A percentile compares a stretch with the other conserved stretches of the same genome.
Conservation (phyloP, 1,140 invertebrate genomes). For the Yoshiicerus persimilis region DNA sequence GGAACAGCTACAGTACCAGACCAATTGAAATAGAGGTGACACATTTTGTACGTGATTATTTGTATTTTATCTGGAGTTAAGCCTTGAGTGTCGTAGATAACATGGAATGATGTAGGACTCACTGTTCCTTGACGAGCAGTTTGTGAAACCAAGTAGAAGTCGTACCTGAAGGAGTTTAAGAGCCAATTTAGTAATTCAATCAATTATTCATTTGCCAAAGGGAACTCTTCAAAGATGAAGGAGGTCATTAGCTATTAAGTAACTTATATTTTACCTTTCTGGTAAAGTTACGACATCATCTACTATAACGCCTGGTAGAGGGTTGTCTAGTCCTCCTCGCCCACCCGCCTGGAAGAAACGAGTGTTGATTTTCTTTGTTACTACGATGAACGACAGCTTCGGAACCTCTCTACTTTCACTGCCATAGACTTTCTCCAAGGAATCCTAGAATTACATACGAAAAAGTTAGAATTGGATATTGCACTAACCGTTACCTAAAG, state of each 20-base stretch:
- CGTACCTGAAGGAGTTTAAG: conserved; percentile 54
- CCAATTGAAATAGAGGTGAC: conserved; percentile 65
- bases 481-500: too few relatives aligned
- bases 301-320: conserved; percentile 77
- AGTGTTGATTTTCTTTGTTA: conserved; percentile 89
- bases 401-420: conserved; percentile 56
- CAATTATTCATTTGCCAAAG: neutral
- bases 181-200: neutral
- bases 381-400: conserved; percentile 74
- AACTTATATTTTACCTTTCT: conserved; percentile 68
- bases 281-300: conserved; percentile 73
- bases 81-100: conserved; percentile 57
- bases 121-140: conserved; percentile 62
- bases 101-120: conserved; percentile 62
- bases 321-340: conserved; percentile 65
- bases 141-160: conserved; percentile 63
- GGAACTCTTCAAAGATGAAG: too few relatives aligned
- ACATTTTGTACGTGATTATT: conserved; percentile 61
- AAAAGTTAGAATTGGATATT: neutral
- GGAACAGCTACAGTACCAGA: conserved; percentile 61
- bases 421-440: neutral
- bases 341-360: conserved; percentile 67
- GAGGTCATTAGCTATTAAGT: too few relatives aligned
- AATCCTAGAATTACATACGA: neutral
- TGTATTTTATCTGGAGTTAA: conserved; percentile 59